Evolutionary conservation across 2,113 vertebrate genomes (phyloP).

Genomic region (Ciconia stormi): DNA sequence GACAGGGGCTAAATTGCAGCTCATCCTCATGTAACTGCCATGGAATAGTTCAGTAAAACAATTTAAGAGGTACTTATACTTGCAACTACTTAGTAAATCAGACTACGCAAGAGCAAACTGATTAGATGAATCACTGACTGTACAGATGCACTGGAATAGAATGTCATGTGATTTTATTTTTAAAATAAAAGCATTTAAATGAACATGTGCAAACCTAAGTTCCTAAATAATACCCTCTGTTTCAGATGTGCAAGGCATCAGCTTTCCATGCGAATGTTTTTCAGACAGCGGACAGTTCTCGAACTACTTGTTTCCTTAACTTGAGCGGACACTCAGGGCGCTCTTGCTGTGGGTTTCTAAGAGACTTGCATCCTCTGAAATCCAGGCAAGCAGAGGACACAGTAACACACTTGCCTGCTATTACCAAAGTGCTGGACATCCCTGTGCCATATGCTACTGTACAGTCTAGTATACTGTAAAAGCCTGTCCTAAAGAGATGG

Average conservation of each 20-base stretch:
- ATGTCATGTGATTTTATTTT: constrained; percentile 35
- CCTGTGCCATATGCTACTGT: accelerated
- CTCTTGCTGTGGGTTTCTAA: background rate
- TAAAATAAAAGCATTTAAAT: constrained; percentile 12
- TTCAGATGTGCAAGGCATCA: background rate
- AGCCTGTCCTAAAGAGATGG: background rate
- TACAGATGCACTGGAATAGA: constrained; percentile 33
- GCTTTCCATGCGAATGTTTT: background rate
- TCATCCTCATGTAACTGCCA: background rate
- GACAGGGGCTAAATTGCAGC: background rate
- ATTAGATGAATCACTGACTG: constrained; percentile 47
- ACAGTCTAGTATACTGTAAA: background rate
- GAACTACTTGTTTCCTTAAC: background rate
- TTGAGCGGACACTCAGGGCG: accelerated
- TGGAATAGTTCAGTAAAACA: background rate
- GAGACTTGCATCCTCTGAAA: background rate
- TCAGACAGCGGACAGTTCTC: background rate
- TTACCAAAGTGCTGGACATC: background rate
- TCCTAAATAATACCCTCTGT: background rate
- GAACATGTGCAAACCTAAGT: background rate
- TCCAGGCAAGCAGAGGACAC: background rate
- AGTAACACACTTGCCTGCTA: background rate
- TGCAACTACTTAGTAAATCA: background rate
- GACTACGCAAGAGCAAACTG: constrained; percentile 16
- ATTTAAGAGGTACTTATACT: background rate